Conservation (phyloP, 2,888 invertebrate genomes). For the Julus scandinavius region DNA sequence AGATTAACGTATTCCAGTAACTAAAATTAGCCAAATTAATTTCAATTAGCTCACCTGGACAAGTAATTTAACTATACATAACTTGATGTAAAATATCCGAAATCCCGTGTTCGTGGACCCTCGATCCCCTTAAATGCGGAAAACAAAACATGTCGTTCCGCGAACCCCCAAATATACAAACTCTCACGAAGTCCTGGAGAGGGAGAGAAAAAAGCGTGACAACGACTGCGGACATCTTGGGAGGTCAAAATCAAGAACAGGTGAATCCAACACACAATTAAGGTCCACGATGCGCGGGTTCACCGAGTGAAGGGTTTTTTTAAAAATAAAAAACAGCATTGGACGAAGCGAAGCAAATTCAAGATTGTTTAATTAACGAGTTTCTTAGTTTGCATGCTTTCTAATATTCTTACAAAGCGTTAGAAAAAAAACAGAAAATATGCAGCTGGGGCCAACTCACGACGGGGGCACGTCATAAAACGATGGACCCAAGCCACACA, state of each 20-base stretch:
- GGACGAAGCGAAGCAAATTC: not conserved
- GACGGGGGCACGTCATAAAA: too few relatives aligned
- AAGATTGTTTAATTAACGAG: not conserved
- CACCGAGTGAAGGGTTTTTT: not conserved
- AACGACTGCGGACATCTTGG: constrained; percentile 18
- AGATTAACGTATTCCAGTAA: too few relatives aligned
- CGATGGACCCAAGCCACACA: not conserved
- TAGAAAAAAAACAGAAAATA: not conserved
- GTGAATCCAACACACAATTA: not conserved
- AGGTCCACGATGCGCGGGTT: not conserved
- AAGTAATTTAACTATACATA: too few relatives aligned
- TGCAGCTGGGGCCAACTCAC: too few relatives aligned
- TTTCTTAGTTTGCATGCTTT: not conserved
- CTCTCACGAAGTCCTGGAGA: not conserved
- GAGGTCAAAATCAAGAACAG: not conserved
- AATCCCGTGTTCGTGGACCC: too few relatives aligned
- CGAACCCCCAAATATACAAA: not conserved
- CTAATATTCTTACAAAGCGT: not conserved
- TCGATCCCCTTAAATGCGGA: too few relatives aligned
- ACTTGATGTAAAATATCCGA: too few relatives aligned
- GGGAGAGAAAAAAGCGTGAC: not conserved
- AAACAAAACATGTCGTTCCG: too few relatives aligned
- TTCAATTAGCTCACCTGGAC: too few relatives aligned
- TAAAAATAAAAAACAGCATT: not conserved
- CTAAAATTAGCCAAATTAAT: too few relatives aligned